Evolutionary conservation across 2,888 invertebrate genomes (phyloP).

Genomic region (Thecocarcelia acutangulata): DNA sequence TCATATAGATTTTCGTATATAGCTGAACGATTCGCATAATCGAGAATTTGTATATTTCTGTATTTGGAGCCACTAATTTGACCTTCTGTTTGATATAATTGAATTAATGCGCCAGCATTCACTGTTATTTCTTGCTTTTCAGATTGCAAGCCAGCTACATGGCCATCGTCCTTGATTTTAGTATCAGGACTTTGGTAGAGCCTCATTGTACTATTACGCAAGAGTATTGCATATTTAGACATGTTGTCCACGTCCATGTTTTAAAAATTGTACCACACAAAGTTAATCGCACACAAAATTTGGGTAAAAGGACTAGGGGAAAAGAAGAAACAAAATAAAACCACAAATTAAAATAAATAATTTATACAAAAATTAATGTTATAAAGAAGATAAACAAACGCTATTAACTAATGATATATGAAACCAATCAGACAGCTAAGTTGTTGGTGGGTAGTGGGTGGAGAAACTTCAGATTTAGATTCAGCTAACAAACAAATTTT

Average conservation of each 20-base stretch:
- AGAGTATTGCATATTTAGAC: slow-evolving; percentile 73
- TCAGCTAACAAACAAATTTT: background rate
- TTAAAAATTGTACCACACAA: background rate
- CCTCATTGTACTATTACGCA: slow-evolving; percentile 67
- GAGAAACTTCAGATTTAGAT: slow-evolving; percentile 9
- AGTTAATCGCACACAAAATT: background rate
- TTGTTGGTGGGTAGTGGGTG: background rate
- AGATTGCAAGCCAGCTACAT: slow-evolving; percentile 58
- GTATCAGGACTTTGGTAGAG: slow-evolving; percentile 66
- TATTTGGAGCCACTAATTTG: slow-evolving; percentile 64
- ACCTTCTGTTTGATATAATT: slow-evolving; percentile 70
- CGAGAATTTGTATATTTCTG: slow-evolving; percentile 75
- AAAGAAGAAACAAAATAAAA: slow-evolving; percentile 52
- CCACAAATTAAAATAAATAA: slow-evolving; percentile 36
- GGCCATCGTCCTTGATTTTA: slow-evolving; percentile 38
- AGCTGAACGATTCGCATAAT: slow-evolving; percentile 72
- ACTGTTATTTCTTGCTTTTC: slow-evolving; percentile 65
- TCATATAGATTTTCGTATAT: slow-evolving; percentile 76
- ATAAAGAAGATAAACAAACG: background rate
- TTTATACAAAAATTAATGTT: background rate
- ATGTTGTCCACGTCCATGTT: slow-evolving; percentile 46
- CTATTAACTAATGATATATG: background rate
- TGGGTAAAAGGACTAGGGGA: slow-evolving; percentile 47
- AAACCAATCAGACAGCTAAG: background rate
- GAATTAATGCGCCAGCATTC: slow-evolving; percentile 73